Evolutionary conservation across 1,140 invertebrate genomes (phyloP), one percentile per base, ranked within the genome.

Genomic region (Bombus sylvicola): DNA sequence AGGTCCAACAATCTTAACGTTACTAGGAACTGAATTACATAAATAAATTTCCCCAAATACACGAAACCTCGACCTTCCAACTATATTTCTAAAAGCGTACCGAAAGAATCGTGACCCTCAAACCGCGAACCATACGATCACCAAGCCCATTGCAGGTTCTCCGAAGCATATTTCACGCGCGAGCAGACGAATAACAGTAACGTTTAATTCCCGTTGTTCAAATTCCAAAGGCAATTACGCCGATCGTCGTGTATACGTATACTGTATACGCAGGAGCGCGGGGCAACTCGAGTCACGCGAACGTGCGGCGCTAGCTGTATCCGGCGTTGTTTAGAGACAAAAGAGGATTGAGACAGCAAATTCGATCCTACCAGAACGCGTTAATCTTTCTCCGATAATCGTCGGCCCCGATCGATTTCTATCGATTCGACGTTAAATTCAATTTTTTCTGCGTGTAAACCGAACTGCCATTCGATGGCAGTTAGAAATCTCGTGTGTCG

Each of bases 401-500:
- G 37, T 66, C 18, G 47, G 15, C 8, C 47, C 47, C 47, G 47
- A 57, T 10, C 22, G 37, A 47, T 34, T 47, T 41, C 57, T 31
- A 47, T 43, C 71, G 71, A 64, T 66, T 37, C 15, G 1, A 13
- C 15, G 37, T n/a, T n/a, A 22, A 69, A 68, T 77, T 78, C 10
- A n/a, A 62, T 62, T 62, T 62, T 62, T 62, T 2, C 12, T 62
- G n/a, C 28, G 2, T 5, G 3, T 12, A 62, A 28, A 28, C 59
- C 9, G 1, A 62, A 62, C 28, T 12, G 12, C 25, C 82, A 74
- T 39, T 15, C 15, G 41, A 43, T 75, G 86, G 83, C 87, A 68
- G 41, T 80, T 86, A 83, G 88, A 89, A 89, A 90, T 87, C 88
- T 87, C 84, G 87, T 69, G 88, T 69, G 87, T 80, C 91, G 86